Evolutionary conservation across 2,888 invertebrate genomes (phyloP).

Genomic region (Acronicta aceris): DNA sequence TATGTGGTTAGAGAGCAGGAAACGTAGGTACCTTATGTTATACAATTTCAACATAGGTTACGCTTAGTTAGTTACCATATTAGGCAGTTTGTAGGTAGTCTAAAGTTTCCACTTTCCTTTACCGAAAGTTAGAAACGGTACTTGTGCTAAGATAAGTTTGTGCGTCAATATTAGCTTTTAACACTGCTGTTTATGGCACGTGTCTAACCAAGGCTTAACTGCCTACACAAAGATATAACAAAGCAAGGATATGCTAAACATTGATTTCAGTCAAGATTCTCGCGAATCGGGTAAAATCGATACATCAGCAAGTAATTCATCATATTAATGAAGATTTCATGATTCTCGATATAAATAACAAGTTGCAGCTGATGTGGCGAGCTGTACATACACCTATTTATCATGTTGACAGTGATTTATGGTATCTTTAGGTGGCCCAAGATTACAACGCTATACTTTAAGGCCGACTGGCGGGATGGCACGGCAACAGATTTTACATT

Average conservation of each 20-base stretch:
- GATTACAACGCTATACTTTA: constrained; percentile 23
- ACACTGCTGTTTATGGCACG: constrained; percentile 29
- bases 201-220: constrained; percentile 25
- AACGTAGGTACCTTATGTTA: no score
- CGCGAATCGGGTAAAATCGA: not conserved
- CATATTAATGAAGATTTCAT: constrained; percentile 24
- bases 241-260: not conserved
- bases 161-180: constrained; percentile 50
- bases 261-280: not conserved
- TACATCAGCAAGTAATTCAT: not conserved
- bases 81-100: constrained; percentile 45
- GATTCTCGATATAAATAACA: constrained; percentile 23
- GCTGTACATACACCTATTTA: constrained; percentile 38
- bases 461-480: no score
- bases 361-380: constrained; percentile 31
- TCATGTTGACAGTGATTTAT: constrained; percentile 52
- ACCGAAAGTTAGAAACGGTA: constrained; percentile 72
- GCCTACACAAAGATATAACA: constrained; percentile 3
- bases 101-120: constrained; percentile 64
- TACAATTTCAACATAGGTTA: not conserved
- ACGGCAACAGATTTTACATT: no score
- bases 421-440: constrained; percentile 19
- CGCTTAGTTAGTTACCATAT: constrained; percentile 36
- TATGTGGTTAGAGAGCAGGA: no score
- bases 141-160: constrained; percentile 62